Percentiles rank a stretch among this genome's conserved stretches.
Conservation (phyloP, 2,797 vertebrate species). For the Brotula barbata region DNA sequence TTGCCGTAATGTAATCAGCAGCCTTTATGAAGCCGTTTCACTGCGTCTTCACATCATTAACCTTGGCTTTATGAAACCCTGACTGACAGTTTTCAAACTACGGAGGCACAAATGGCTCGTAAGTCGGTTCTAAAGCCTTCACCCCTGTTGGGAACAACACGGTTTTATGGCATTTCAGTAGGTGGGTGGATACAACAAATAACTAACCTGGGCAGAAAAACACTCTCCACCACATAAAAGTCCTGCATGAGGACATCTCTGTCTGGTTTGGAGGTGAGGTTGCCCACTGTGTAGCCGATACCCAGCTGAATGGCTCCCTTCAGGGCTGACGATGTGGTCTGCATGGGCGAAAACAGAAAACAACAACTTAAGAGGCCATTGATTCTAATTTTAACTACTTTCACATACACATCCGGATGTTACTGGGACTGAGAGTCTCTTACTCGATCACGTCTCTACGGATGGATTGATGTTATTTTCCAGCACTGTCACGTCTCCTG, state of each 20-base stretch:
- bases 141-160: too few species aligned
- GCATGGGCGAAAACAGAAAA: constrained; percentile 47
- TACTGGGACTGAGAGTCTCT: too few species aligned
- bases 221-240: constrained; percentile 98
- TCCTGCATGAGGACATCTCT: constrained; percentile 99
- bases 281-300: constrained; percentile 97
- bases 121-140: neutral
- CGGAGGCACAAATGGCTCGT: constrained; percentile 4
- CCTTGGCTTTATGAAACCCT: constrained; percentile 31
- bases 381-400: too few species aligned
- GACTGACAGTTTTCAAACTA: constrained; percentile 10
- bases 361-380: too few species aligned
- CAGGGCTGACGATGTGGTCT: constrained; percentile 96
- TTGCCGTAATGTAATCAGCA: too few species aligned
- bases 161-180: neutral
- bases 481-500: too few species aligned
- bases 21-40: constrained; percentile 42
- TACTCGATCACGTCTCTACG: too few species aligned
- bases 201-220: constrained; percentile 94
- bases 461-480: too few species aligned
- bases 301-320: constrained; percentile 97
- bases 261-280: constrained; percentile 96
- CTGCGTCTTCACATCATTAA: constrained; percentile 25
- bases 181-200: neutral
- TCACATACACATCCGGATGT: too few species aligned